Base-by-base conservation (phyloP, 2,888 invertebrate species). In the Endomychus coccineus region DNA sequence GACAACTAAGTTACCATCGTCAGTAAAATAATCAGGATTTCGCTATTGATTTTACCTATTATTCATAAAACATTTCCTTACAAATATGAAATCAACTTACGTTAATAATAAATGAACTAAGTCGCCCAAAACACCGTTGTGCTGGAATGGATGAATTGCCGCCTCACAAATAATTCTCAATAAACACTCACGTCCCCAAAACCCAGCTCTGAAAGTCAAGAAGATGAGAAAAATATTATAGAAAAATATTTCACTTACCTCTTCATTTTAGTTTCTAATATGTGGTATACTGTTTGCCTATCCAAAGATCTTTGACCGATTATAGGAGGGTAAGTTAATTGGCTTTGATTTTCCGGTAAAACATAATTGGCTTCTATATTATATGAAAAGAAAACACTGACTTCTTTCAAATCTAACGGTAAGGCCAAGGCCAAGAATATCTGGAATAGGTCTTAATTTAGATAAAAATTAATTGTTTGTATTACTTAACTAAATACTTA, bases 81-180 rank as follows among this genome's bases (percentile, higher is more conserved):
- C n/a, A n/a, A n/a, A n/a, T n/a, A n/a, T n/a, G n/a, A n/a, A n/a
- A n/a, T n/a, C n/a, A 15, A 49, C 54, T 49, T 49, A 59, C 59
- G 57, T 55, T 34, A 59, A 40, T 17, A 59, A 34, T 21, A 59
- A 39, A 39, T 59, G 58, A 6, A 59, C 12, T 12, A 59, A 33
- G 39, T 59, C 58, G 9, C 59, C 59, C 23, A 59, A 38, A 29
- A 59, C 48, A 7, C 59, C 58, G 21, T 52, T 53, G 21, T 50
- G 39, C 14, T 48, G 33, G 1, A 53, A 49, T 7, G 52, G 51
- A 36, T 55, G 48, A 33, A 55, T 45, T 1, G 57, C 79, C 17
- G 79, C 77, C 59, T 85, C 84, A 58, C 85, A 85, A 57, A 86
- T 80, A 48, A 78, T 75, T 50, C 82, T 73, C 39, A 83, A 66